Conservation (phyloP, 2,797 vertebrate genomes). For the Moxostoma hubbsi region DNA sequence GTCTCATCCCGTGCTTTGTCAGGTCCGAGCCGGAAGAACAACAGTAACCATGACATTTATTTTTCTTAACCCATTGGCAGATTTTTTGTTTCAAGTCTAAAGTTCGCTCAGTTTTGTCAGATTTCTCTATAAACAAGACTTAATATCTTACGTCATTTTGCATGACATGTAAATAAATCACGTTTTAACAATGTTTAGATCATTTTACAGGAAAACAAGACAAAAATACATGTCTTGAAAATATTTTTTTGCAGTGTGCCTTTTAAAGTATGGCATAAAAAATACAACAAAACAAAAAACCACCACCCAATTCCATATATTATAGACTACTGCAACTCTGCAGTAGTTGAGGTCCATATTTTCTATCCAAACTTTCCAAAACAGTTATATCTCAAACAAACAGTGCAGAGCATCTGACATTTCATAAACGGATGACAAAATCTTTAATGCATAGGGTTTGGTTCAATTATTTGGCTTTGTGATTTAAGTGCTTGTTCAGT, state of each 20-base stretch:
- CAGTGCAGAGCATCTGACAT: background rate
- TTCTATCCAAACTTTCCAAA: background rate
- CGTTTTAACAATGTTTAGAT: too few relatives aligned
- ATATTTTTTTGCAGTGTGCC: background rate
- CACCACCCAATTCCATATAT: background rate
- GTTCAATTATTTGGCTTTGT: conserved; percentile 7
- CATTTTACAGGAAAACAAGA: too few relatives aligned
- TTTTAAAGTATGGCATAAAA: background rate
- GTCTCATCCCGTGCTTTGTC: too few relatives aligned
- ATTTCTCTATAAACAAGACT: too few relatives aligned
- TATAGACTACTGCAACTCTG: background rate
- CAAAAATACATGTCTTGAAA: too few relatives aligned
- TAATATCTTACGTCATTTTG: too few relatives aligned
- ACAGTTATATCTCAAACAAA: conserved; percentile 5
- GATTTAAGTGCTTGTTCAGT: conserved; percentile 18
- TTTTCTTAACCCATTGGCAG: too few relatives aligned
- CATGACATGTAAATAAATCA: too few relatives aligned
- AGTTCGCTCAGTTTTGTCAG: too few relatives aligned
- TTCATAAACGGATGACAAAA: conserved; percentile 34
- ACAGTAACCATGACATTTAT: too few relatives aligned
- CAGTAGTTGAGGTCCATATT: background rate
- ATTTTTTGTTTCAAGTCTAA: too few relatives aligned
- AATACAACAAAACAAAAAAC: background rate
- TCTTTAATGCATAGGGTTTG: background rate
- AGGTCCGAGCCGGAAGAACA: too few relatives aligned